A percentile compares a stretch with the other conserved stretches of the same genome.
These are phyloP conservation scores for Alouatta palliata DNA, from an alignment of 2,113 vertebrate species.

Conservation along the genomic window DNA sequence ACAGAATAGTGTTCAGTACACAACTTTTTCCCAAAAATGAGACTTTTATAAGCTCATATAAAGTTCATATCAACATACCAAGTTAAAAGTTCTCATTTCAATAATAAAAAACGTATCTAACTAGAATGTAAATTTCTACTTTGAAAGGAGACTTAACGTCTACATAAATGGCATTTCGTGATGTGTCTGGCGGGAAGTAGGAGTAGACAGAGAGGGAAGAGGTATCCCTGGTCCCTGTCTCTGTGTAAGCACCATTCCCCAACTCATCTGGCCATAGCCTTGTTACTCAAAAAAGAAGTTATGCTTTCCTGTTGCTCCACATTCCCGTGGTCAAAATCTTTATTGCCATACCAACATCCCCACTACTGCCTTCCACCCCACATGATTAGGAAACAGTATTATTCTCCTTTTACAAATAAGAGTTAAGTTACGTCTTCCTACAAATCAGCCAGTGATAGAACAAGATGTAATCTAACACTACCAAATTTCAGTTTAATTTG, in stretches of 20 bases:
- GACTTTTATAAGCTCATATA: neutral
- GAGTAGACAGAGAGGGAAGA: neutral
- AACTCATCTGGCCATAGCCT: neutral
- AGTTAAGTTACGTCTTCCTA: neutral
- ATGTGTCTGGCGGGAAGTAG: neutral
- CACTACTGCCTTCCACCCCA: no score
- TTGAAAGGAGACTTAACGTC: neutral
- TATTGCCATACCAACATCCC: neutral
- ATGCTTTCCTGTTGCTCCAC: neutral
- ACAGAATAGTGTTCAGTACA: slow-evolving; percentile 28
- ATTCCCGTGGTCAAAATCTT: neutral
- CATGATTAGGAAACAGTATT: neutral
- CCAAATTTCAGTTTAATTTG: neutral
- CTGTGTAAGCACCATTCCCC: neutral
- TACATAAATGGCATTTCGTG: neutral
- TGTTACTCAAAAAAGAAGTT: neutral
- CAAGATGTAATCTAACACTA: neutral
- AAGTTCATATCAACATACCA: slow-evolving; percentile 17
- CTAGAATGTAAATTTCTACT: neutral
- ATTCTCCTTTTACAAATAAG: neutral
- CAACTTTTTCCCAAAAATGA: neutral
- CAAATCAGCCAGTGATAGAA: neutral
- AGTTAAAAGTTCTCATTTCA: slow-evolving; percentile 16
- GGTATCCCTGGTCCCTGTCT: neutral
- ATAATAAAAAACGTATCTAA: neutral